Conservation (phyloP, 2,888 invertebrate species). For the Stratiomys singularior region DNA sequence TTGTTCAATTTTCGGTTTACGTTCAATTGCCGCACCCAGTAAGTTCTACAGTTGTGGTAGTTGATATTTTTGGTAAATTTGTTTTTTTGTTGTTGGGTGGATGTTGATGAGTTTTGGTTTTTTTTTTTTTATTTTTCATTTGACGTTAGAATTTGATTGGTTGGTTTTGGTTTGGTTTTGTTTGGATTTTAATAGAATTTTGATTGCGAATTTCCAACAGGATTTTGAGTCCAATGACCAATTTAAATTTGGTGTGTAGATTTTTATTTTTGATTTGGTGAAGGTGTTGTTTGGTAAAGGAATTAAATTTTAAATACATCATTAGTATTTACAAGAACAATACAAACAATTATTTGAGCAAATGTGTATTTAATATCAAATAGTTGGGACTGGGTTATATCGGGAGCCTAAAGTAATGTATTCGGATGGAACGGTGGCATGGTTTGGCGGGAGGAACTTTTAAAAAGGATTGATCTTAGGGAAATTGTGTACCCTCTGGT, state of each 20-base stretch:
- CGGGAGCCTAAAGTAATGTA: too few species aligned
- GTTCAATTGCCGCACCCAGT: conserved; percentile 91
- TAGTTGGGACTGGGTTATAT: neutral
- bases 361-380: conserved; percentile 6
- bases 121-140: too few species aligned
- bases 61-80: conserved; percentile 34
- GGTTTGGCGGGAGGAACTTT: too few species aligned
- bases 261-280: conserved; percentile 13
- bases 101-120: conserved; percentile 23
- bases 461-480: too few species aligned
- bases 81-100: neutral
- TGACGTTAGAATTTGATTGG: conserved; percentile 15
- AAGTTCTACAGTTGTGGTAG: conserved; percentile 74
- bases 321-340: conserved; percentile 51
- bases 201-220: conserved; percentile 5
- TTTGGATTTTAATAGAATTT: conserved; percentile 34
- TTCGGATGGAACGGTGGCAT: too few species aligned
- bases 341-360: conserved; percentile 40
- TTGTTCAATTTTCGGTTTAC: conserved; percentile 93
- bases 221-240: conserved; percentile 25
- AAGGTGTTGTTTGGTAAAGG: conserved; percentile 36
- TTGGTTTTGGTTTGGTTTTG: conserved; percentile 45
- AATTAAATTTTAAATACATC: conserved; percentile 47
- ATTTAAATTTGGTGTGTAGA: conserved; percentile 30
- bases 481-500: too few species aligned